Evolutionary conservation across 2,113 vertebrate species (phyloP).

Genomic region (Tetrao urogallus): DNA sequence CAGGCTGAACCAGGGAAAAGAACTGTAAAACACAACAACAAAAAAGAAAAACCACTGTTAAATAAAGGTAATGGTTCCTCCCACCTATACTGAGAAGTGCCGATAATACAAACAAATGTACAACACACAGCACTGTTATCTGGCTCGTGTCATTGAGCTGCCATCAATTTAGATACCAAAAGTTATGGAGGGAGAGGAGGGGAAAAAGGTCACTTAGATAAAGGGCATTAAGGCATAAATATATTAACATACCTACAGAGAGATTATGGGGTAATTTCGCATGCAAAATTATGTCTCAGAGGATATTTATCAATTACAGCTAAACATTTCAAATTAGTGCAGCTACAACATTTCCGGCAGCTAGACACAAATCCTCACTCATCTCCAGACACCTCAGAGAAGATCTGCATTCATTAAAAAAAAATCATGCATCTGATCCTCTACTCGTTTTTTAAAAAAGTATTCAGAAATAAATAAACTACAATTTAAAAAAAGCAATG

Average conservation of each 20-base stretch:
- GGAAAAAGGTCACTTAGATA: slow-evolving; percentile 81
- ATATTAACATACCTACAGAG: slow-evolving; percentile 83
- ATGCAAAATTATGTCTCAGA: slow-evolving; percentile 86
- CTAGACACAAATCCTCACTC: slow-evolving; percentile 80
- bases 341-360: slow-evolving; percentile 82
- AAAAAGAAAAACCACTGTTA: slow-evolving; percentile 99
- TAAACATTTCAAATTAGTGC: slow-evolving; percentile 81
- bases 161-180: slow-evolving; percentile 83
- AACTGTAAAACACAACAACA: slow-evolving; percentile 99
- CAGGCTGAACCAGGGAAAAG: slow-evolving; percentile 99
- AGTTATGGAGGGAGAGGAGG: slow-evolving; percentile 78
- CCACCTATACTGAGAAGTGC: slow-evolving; percentile 90
- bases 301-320: slow-evolving; percentile 78
- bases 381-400: slow-evolving; percentile 81
- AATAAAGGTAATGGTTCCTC: slow-evolving; percentile 95
- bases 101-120: slow-evolving; percentile 86
- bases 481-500: slow-evolving; percentile 83
- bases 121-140: slow-evolving; percentile 86
- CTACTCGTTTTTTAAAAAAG: slow-evolving; percentile 68
- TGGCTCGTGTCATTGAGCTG: slow-evolving; percentile 83
- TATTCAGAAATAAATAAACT: slow-evolving; percentile 82
- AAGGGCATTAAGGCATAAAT: slow-evolving; percentile 82
- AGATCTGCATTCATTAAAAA: slow-evolving; percentile 85
- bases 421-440: slow-evolving; percentile 85
- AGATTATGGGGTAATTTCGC: slow-evolving; percentile 83